Base-by-base conservation (phyloP, 2,797 vertebrate species). In the Lithobates pipiens region DNA sequence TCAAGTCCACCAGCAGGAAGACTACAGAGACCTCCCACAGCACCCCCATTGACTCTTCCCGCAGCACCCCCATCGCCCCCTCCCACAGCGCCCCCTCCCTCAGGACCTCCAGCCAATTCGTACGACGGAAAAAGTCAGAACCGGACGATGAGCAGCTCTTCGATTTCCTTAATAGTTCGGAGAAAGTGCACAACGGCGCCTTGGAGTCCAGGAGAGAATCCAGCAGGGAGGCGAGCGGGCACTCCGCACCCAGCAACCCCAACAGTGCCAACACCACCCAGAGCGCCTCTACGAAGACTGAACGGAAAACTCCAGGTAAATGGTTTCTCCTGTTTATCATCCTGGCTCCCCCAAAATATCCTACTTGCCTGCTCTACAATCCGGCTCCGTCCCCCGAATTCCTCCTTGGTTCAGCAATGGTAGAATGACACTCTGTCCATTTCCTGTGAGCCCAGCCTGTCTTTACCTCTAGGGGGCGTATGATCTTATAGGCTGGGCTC, bases 81-180 rank as follows among this genome's bases (percentile, higher is more conserved):
- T 44, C 44, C 44, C 9, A 44, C 11, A 88, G 44, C 39, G 39
- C 85, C 18, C 88, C 92, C 8, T 34, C 79, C 4, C 82, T 91
- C 68, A 96, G 96, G 91, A 87, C 92, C 75, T 94, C 96, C 0
- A 95, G 96, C 5, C 94, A 95, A 84, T 99, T 99, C 88, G 96
- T 99, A 82, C 95, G 97, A 90, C 96, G 94, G 80, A 98, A 93
- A 91, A 99, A 97, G 88, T 95, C 95, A 0, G 97, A 99, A 83
- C 95, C 95, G 36, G 94, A 98, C 23, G 98, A 99, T 76, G 97
- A 99, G 88, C 92, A 97, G 88, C 95, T 99, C 0, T 99, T 99
- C 93, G 96, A 99, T 93, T 99, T 99, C 92, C 95, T 99, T 81
- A 99, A 99, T 90, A 99, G 98, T 90, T 96, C 97, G 0, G 97